Conservation (phyloP, 2,113 vertebrate species). For the Chitala chitala region DNA sequence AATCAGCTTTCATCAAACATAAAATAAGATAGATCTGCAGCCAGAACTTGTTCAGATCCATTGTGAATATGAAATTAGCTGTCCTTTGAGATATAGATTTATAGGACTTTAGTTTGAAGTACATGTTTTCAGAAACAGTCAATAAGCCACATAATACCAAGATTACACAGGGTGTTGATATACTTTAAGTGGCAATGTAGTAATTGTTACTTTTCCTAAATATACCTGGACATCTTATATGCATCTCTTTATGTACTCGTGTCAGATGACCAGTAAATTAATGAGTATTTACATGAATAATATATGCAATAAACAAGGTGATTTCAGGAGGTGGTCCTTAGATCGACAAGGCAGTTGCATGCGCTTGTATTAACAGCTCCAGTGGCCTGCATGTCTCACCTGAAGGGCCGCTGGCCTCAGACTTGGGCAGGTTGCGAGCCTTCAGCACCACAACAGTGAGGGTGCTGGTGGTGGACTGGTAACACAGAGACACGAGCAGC, state of each 20-base stretch:
- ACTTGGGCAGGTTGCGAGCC: slow-evolving; percentile 88
- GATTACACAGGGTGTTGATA: too few species aligned
- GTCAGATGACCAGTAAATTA: too few species aligned
- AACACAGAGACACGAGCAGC: slow-evolving; percentile 90
- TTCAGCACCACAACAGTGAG: slow-evolving; percentile 96
- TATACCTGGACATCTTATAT: too few species aligned
- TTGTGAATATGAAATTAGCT: not conserved
- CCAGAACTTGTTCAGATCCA: not conserved
- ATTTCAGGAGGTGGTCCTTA: too few species aligned
- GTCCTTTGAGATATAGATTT: not conserved
- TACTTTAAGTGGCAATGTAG: too few species aligned
- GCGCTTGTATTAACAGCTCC: not conserved
- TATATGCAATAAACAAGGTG: too few species aligned
- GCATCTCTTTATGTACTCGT: too few species aligned
- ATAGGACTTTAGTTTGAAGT: not conserved
- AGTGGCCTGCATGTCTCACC: slow-evolving; percentile 55
- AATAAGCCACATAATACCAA: too few species aligned
- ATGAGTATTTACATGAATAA: too few species aligned
- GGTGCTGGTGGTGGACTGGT: slow-evolving; percentile 92
- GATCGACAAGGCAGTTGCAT: too few species aligned
- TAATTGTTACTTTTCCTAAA: too few species aligned
- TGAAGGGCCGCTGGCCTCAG: slow-evolving; percentile 80
- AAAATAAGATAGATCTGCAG: not conserved
- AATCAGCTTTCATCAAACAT: not conserved
- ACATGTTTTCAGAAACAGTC: too few species aligned